Evolutionary conservation across 2,797 vertebrate genomes (phyloP), one percentile per base, ranked within the genome.

Genomic region (Phylloscopus collybita): DNA sequence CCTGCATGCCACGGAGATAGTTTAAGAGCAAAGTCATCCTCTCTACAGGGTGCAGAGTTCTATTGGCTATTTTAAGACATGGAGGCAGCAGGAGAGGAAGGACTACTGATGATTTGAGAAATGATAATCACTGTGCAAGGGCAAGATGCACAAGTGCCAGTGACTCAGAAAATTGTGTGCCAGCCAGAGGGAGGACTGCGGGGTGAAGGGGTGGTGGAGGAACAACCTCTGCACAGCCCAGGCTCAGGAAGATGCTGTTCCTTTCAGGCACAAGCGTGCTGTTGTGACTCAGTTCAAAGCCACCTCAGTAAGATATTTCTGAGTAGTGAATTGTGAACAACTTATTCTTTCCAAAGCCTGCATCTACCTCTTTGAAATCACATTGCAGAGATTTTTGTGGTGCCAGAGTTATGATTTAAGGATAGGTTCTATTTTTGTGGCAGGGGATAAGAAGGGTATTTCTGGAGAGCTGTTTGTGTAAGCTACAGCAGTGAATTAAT

Each of bases 71-170:
- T 97, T 96, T 95, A 96, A 93, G 95, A 90, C 61, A 29, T 27
- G 87, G 53, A 96, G 80, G 90, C 92, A 94, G 93, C 92, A 66
- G 96, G 94, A 95, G 78, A 94, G 88, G 88, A 84, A 96, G 61
- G 82, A 93, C 90, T 90, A 91, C 78, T 80, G 95, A 95, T 95
- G 71, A 94, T 95, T 42, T 92, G 95, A 97, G 83, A 95, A 96
- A 93, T 88, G 49, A 86, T 88, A 85, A 95, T 97, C 92, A 87
- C 90, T 8, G 36, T 95, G 90, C 93, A 96, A 97, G 94, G 94
- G 92, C 94, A 95, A 95, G 92, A 95, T 81, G 51, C 93, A 85
- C 83, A 93, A 94, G 83, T 65, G 6, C 84, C 84, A 92, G 88
- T 97, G 93, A 92, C 90, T 96, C 92, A 96, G 88, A 93, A 87